These are phyloP conservation scores for Sinocyclocheilus rhinocerous DNA, from an alignment of 2,113 vertebrate genomes.

Conservation along the genomic window DNA sequence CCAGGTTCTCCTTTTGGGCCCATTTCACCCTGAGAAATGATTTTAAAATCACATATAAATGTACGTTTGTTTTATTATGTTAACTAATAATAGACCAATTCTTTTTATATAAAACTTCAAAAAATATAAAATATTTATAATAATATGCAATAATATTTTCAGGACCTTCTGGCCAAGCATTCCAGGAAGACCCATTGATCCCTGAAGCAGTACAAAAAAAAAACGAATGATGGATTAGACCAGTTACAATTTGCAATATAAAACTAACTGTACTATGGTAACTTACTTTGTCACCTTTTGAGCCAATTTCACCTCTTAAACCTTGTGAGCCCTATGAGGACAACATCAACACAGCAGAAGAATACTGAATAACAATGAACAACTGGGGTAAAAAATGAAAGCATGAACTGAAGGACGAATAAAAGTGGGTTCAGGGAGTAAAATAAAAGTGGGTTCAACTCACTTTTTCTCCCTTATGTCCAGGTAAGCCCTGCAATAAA, in stretches of 20 bases:
- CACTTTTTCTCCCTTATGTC: conserved; percentile 97
- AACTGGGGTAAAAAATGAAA: background rate
- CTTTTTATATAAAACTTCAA: background rate
- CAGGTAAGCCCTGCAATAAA: conserved; percentile 85
- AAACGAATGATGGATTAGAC: background rate
- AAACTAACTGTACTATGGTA: background rate
- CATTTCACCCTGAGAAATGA: conserved; percentile 88
- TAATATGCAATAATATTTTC: background rate
- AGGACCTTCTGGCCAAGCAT: conserved; percentile 97
- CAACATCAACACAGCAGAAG: conserved; percentile 16
- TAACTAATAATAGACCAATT: background rate
- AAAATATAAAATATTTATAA: background rate
- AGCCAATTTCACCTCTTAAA: conserved; percentile 84
- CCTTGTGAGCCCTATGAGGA: conserved; percentile 86
- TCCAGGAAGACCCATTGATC: conserved; percentile 89
- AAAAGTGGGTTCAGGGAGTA: background rate
- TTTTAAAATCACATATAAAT: background rate
- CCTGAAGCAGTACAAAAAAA: conserved; percentile 74
- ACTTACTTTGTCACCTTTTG: conserved; percentile 91
- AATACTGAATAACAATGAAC: background rate
- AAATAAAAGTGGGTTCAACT: background rate
- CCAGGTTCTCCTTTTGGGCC: conserved; percentile 95
- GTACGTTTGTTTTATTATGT: background rate
- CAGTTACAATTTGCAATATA: background rate
- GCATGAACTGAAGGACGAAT: background rate